phyloP scores from a whole-genome alignment of 2,888 invertebrate genomes.

The Andrena trimmerana region DNA sequence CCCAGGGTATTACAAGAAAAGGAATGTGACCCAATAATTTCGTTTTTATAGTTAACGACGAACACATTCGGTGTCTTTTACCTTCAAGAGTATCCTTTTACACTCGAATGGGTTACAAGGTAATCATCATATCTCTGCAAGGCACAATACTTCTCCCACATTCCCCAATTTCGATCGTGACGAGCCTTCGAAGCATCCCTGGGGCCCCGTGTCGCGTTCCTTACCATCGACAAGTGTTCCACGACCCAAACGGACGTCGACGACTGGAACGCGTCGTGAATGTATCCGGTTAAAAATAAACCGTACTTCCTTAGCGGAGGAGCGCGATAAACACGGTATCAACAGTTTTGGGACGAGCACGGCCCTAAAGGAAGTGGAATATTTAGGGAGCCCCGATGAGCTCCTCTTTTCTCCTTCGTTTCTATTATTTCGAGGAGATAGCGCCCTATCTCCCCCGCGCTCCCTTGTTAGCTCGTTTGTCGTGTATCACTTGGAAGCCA shows the following conservation, averaged over 20 bases:
- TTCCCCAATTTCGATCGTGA: too few species aligned
- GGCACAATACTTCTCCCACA: too few species aligned
- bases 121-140: too few species aligned
- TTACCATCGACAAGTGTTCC: conserved; percentile 43
- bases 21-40: too few species aligned
- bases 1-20: too few species aligned
- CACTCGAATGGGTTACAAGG: too few species aligned
- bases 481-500: background rate
- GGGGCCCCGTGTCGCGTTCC: conserved; percentile 7
- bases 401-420: conserved; percentile 12
- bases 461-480: background rate
- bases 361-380: conserved; percentile 37
- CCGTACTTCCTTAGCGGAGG: conserved; percentile 60
- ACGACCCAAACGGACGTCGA: conserved; percentile 36
- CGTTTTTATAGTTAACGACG: too few species aligned
- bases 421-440: conserved; percentile 20
- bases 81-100: too few species aligned
- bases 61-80: too few species aligned
- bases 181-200: too few species aligned
- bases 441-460: too few species aligned
- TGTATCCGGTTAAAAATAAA: conserved; percentile 69
- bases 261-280: conserved; percentile 52
- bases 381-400: conserved; percentile 17
- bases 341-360: conserved; percentile 43
- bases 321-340: conserved; percentile 50